phyloP scores from a whole-genome alignment of 2,888 invertebrate species.

The Eudasyphora cyanicolor region DNA sequence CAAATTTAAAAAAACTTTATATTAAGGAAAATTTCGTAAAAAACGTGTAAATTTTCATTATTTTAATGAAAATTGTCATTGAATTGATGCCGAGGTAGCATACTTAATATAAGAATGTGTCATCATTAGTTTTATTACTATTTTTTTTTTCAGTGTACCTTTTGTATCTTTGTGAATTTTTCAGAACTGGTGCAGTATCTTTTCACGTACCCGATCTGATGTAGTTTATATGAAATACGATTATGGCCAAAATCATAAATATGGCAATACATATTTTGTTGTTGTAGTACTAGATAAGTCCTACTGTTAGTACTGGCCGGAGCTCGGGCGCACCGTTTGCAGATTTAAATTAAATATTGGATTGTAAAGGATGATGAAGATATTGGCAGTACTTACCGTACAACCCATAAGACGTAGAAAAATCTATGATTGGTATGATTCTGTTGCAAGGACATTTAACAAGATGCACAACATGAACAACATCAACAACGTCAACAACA shows the following conservation, averaged over 20 bases:
- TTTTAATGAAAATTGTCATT: too few relatives aligned
- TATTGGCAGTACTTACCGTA: not conserved
- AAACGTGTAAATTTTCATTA: too few relatives aligned
- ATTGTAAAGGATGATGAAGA: not conserved
- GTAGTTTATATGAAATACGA: not conserved
- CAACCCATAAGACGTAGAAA: not conserved
- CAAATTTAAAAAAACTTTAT: too few relatives aligned
- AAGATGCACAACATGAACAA: not conserved
- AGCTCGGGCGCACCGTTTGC: too few relatives aligned
- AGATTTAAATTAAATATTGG: not conserved
- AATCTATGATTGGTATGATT: slow-evolving; percentile 47
- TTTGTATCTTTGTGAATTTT: too few relatives aligned
- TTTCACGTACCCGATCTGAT: too few relatives aligned
- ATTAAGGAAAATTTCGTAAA: too few relatives aligned
- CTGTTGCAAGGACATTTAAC: slow-evolving; percentile 23
- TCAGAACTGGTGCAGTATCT: too few relatives aligned
- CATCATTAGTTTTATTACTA: too few relatives aligned
- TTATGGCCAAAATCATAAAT: not conserved
- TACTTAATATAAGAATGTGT: too few relatives aligned
- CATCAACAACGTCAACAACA: slow-evolving; percentile 52
- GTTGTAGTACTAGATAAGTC: not conserved
- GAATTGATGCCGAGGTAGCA: too few relatives aligned
- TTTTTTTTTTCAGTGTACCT: too few relatives aligned
- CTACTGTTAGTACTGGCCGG: not conserved
- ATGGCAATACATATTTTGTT: slow-evolving; percentile 7